Evolutionary conservation across 2,888 invertebrate genomes (phyloP), one percentile per base, ranked within the genome.

Genomic region (Antheraea assamensis): DNA sequence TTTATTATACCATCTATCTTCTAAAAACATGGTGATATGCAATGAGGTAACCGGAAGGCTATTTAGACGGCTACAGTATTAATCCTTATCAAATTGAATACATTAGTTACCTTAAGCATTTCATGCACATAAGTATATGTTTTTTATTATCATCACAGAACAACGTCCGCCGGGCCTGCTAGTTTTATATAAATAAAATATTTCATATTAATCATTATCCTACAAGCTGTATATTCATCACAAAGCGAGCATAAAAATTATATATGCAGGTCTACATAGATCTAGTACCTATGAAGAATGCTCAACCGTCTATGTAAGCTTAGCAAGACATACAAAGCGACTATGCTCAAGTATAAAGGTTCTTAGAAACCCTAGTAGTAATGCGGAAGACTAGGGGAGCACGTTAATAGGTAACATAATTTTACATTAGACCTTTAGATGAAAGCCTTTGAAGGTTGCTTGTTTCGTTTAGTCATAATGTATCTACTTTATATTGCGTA

Each of bases 281-380:
- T 66, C 4, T 30, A 35, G 21, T n/a, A 15, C 3, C n/a, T 35
- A 35, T 21, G 35, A 7, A 35, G 3, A 68, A 68, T 68, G 2
- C 2, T 3, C 8, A 68, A 13, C 21, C 19, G 21, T 4, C 19
- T 35, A 21, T 68, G 21, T 68, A 68, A 35, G n/a, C n/a, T 68
- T 68, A 66, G 19, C 24, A 35, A 21, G 68, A 68, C 2, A 68
- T 3, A 19, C 10, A n/a, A 35, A 68, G 8, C 35, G 35, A 35
- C 68, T 35, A 68, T 35, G 31, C 68, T 35, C 21, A 19, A 35
- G 68, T 68, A 8, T 68, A 35, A 21, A 5, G 31, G 66, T 31
- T 35, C n/a, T 68, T 68, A 35, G 68, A 68, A 68, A 68, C 68
- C 68, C 1, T 68, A 68, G 8, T 35, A 58, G 31, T 71, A 52